phyloP scores from a whole-genome alignment of 2,888 invertebrate genomes.

The Shargacucullia verbasci region DNA sequence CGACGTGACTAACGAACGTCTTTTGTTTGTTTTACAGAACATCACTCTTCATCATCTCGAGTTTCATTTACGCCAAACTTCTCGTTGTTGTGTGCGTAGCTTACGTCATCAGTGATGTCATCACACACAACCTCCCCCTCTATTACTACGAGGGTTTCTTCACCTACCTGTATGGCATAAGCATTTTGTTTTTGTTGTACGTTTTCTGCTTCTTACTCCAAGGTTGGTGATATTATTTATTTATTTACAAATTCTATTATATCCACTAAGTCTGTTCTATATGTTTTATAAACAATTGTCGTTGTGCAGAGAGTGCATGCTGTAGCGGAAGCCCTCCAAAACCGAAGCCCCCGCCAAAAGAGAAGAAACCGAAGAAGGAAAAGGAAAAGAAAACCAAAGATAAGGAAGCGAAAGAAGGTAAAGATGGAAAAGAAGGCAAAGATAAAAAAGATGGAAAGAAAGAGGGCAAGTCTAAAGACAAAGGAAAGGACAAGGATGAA shows the following conservation, averaged over 20 bases:
- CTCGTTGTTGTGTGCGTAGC: constrained; percentile 97
- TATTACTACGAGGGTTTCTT: constrained; percentile 98
- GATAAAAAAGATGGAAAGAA: constrained; percentile 89
- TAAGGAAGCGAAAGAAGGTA: constrained; percentile 87
- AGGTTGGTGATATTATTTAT: constrained; percentile 79
- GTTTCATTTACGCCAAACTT: constrained; percentile 98
- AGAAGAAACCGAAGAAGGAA: constrained; percentile 92
- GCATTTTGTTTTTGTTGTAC: constrained; percentile 97
- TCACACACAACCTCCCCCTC: constrained; percentile 96
- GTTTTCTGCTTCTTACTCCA: constrained; percentile 98
- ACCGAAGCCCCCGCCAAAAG: constrained; percentile 90
- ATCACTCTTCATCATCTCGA: constrained; percentile 97
- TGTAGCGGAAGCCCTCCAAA: constrained; percentile 93
- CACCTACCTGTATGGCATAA: constrained; percentile 97
- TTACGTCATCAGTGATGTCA: constrained; percentile 98
- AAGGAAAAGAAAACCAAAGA: constrained; percentile 91
- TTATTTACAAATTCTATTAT: not conserved
- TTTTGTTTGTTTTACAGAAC: constrained; percentile 91
- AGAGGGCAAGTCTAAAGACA: constrained; percentile 87
- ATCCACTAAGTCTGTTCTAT: not conserved
- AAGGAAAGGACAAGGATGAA: constrained; percentile 89
- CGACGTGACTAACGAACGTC: constrained; percentile 1
- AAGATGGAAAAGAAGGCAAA: constrained; percentile 86
- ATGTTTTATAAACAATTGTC: not conserved
- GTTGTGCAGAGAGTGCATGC: constrained; percentile 92